Evolutionary conservation across 2,888 invertebrate genomes (phyloP).

Genomic region (Lasioglossum vierecki): DNA sequence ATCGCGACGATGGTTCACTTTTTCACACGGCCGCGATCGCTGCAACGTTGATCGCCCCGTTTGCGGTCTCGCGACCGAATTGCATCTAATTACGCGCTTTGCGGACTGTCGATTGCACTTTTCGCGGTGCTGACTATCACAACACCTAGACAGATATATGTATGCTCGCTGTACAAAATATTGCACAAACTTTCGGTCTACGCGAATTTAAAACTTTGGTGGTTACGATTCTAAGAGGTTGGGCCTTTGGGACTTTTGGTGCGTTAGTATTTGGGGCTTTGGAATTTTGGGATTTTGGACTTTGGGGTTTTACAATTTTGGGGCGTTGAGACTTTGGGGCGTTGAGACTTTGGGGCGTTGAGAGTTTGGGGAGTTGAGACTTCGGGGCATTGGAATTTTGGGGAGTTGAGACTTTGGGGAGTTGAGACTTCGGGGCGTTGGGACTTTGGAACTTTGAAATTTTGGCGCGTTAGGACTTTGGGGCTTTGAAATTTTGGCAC

Average conservation of each 20-base stretch:
- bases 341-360: neutral
- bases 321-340: fast-evolving
- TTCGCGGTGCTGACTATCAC: neutral
- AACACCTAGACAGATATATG: neutral
- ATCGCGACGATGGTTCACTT: neutral
- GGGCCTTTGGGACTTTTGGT: neutral
- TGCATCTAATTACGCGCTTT: neutral
- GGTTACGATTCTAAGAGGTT: too few species aligned
- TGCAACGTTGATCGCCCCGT: neutral
- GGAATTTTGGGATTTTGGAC: neutral
- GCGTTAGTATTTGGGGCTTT: neutral
- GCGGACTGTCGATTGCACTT: neutral
- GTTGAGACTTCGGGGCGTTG: too few species aligned
- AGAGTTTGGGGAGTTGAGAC: neutral
- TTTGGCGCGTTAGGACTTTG: neutral
- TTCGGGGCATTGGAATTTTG: too few species aligned
- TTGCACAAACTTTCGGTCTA: neutral
- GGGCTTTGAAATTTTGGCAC: too few species aligned
- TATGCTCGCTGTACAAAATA: neutral
- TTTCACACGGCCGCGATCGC: neutral
- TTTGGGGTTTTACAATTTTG: neutral
- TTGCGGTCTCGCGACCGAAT: neutral
- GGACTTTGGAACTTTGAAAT: too few species aligned
- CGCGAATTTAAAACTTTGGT: too few species aligned
- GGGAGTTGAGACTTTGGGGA: too few species aligned